Evolutionary conservation across 2,113 vertebrate genomes (phyloP).

Genomic region (Albula goreensis): DNA sequence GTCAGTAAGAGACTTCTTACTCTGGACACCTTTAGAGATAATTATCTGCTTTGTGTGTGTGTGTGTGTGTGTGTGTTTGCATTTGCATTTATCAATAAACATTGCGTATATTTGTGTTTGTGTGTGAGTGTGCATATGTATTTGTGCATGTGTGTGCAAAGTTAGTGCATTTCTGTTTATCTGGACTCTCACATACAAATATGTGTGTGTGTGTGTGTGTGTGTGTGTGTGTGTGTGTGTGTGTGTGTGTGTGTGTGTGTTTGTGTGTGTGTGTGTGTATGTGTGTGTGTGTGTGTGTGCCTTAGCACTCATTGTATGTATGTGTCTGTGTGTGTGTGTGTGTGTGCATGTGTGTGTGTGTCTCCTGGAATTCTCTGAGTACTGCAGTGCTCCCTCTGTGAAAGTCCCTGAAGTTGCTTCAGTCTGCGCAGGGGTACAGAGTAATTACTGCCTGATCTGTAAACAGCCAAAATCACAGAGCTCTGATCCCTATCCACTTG

Average conservation of each 20-base stretch:
- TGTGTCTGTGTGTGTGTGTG: slow-evolving; percentile 39
- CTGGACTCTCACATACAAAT: slow-evolving; percentile 17
- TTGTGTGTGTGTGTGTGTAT: neutral
- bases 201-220: slow-evolving; percentile 18
- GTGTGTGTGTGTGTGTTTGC: too few relatives aligned
- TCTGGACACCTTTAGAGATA: neutral
- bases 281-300: slow-evolving; percentile 22
- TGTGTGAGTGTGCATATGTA: too few relatives aligned
- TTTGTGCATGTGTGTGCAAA: slow-evolving; percentile 32
- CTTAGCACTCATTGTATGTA: slow-evolving; percentile 20
- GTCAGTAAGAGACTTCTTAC: too few relatives aligned
- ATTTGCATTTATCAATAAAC: too few relatives aligned
- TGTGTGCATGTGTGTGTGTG: slow-evolving; percentile 43
- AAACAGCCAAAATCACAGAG: neutral
- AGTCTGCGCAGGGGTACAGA: neutral
- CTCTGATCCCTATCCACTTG: neutral
- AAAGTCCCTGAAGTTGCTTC: neutral
- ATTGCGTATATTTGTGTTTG: neutral
- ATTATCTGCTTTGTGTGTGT: neutral
- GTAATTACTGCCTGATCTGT: neutral
- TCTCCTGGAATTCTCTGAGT: neutral
- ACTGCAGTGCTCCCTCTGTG: neutral
- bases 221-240: neutral
- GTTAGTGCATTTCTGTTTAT: slow-evolving; percentile 25
- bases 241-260: neutral